phyloP scores from a whole-genome alignment of 2,797 vertebrate genomes.

The Aulostomus chinensis region DNA sequence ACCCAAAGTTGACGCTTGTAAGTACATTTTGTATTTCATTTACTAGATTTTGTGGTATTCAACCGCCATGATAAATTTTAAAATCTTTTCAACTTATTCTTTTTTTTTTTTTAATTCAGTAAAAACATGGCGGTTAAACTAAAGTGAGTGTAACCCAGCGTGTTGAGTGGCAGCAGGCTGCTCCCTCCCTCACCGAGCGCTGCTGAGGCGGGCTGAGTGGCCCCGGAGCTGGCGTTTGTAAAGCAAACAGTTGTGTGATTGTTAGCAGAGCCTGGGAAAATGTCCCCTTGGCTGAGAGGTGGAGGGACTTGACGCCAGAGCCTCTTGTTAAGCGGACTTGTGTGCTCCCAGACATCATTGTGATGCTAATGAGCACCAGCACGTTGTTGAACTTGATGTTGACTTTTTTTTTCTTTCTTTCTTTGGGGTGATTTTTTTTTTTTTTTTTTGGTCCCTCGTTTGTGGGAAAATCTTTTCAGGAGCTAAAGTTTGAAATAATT shows the following conservation, averaged over 20 bases:
- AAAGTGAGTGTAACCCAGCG: too few species aligned
- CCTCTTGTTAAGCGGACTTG: conserved; percentile 84
- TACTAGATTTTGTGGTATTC: too few species aligned
- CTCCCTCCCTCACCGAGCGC: conserved; percentile 59
- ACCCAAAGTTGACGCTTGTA: conserved; percentile 47
- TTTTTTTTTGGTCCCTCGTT: conserved; percentile 73
- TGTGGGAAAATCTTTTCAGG: conserved; percentile 82
- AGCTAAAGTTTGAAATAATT: too few species aligned
- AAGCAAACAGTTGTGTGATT: conserved; percentile 89
- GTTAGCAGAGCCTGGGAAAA: conserved; percentile 90
- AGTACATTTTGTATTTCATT: conserved; percentile 51
- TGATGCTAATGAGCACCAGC: conserved; percentile 88
- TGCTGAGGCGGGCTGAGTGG: conserved; percentile 73
- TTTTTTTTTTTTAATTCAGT: too few species aligned
- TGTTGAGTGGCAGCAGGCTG: conserved; percentile 39
- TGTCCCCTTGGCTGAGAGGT: conserved; percentile 80
- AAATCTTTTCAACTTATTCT: too few species aligned
- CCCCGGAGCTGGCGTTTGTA: conserved; percentile 74
- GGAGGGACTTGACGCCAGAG: conserved; percentile 84
- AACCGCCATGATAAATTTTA: too few species aligned
- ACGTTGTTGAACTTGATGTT: conserved; percentile 96
- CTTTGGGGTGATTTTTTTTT: conserved; percentile 58
- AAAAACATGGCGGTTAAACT: too few species aligned
- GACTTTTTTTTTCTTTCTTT: conserved; percentile 84
- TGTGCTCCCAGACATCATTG: conserved; percentile 88